Percentiles rank a stretch among this genome's conserved stretches.
Conservation (phyloP, 2,888 invertebrate genomes). For the Phengaris alcon region DNA sequence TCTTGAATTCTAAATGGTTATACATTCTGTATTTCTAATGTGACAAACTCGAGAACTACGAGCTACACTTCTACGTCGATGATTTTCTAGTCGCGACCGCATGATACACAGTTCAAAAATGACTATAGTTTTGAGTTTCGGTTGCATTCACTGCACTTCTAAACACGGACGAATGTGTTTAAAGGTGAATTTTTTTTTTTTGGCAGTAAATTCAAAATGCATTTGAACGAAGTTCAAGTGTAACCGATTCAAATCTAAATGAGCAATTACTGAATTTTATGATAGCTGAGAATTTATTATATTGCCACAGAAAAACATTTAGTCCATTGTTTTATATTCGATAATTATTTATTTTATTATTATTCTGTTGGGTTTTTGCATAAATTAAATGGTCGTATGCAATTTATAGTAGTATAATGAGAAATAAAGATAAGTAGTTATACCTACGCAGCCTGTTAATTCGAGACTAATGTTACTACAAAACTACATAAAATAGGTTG, state of each 20-base stretch:
- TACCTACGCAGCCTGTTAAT: background rate
- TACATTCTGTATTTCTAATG: background rate
- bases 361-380: background rate
- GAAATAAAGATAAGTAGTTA: background rate
- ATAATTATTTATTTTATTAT: background rate
- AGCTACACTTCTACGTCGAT: background rate
- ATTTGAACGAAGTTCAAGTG: background rate
- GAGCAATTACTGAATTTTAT: conserved; percentile 5
- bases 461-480: background rate
- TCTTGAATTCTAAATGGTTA: conserved; percentile 7
- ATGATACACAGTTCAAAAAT: background rate
- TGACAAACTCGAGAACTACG: background rate
- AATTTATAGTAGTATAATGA: background rate
- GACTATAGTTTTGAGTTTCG: no score
- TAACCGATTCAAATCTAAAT: background rate
- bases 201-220: background rate
- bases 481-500: background rate
- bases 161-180: no score
- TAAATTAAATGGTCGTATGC: background rate
- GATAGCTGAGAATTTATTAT: background rate
- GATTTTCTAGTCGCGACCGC: background rate
- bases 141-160: no score
- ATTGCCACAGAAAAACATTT: background rate
- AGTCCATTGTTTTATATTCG: background rate
- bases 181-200: background rate